These are phyloP conservation scores for Campylorhamphus procurvoides DNA, from an alignment of 2,113 vertebrate genomes.

Conservation along the genomic window DNA sequence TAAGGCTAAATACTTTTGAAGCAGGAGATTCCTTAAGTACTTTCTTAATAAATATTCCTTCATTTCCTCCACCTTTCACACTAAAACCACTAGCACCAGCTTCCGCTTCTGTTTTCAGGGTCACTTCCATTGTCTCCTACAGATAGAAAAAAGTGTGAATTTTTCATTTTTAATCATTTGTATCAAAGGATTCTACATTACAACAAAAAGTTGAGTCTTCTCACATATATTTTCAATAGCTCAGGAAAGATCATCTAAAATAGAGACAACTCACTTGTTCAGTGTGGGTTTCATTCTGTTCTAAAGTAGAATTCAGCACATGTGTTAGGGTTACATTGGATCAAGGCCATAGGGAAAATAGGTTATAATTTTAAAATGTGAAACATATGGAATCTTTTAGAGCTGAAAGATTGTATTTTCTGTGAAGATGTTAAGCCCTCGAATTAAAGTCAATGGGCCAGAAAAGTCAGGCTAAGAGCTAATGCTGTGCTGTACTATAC, in stretches of 20 bases:
- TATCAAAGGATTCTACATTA: background rate
- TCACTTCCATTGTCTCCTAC: conserved; percentile 77
- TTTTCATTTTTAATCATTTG: background rate
- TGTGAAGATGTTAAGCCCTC: background rate
- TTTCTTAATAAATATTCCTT: conserved; percentile 90
- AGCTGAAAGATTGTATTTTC: background rate
- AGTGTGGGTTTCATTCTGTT: background rate
- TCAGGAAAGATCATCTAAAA: background rate
- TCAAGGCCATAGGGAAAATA: background rate
- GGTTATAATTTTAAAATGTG: background rate
- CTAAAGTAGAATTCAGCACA: background rate
- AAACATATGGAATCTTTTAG: background rate
- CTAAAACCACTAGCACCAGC: conserved; percentile 87
- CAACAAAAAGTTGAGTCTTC: background rate
- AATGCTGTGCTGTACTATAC: background rate
- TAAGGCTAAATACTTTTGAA: conserved; percentile 85
- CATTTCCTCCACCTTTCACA: conserved; percentile 86
- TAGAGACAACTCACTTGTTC: background rate
- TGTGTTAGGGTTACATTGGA: background rate
- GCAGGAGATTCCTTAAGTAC: conserved; percentile 89
- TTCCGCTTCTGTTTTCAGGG: conserved; percentile 85
- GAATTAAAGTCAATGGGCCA: background rate
- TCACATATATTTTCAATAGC: background rate
- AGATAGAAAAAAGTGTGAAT: background rate
- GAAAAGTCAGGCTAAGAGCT: background rate